These are phyloP conservation scores for Noctua fimbriata DNA, from an alignment of 2,888 invertebrate genomes.

Conservation along the genomic window DNA sequence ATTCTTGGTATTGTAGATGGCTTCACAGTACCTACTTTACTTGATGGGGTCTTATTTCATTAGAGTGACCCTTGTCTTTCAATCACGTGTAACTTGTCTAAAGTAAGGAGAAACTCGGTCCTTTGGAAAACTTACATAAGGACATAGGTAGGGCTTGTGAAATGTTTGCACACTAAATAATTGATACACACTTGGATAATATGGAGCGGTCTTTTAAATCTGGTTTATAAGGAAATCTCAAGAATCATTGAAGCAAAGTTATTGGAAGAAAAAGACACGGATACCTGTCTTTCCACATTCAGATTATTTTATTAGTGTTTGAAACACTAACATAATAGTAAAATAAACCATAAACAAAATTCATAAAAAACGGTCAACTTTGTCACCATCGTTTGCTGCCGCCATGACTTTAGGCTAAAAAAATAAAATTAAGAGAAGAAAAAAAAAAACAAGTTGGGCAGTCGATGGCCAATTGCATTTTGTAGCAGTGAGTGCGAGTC, in stretches of 20 bases:
- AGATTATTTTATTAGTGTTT: constrained; percentile 1
- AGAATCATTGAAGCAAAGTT: not conserved
- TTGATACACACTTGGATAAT: not conserved
- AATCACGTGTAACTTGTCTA: constrained; percentile 32
- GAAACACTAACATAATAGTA: not conserved
- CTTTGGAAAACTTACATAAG: constrained; percentile 7
- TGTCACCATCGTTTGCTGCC: constrained; percentile 26
- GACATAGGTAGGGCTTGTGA: not conserved
- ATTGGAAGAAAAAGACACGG: not conserved
- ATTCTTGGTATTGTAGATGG: not conserved
- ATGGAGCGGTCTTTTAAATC: not conserved
- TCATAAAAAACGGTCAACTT: not conserved
- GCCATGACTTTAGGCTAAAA: constrained; percentile 44
- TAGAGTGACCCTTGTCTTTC: constrained; percentile 31
- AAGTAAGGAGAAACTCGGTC: constrained; percentile 34
- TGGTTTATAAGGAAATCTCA: not conserved
- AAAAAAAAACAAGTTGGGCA: constrained; percentile 72
- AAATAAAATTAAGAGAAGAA: constrained; percentile 71
- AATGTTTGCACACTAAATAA: not conserved
- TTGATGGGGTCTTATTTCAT: constrained; percentile 20
- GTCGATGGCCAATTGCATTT: constrained; percentile 87
- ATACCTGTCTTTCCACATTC: not conserved
- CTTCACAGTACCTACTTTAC: constrained; percentile 10
- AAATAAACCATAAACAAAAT: not conserved
- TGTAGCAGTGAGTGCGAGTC: constrained; percentile 81